Conservation (phyloP, 2,113 vertebrate species). For the Coracopsis vasa region DNA sequence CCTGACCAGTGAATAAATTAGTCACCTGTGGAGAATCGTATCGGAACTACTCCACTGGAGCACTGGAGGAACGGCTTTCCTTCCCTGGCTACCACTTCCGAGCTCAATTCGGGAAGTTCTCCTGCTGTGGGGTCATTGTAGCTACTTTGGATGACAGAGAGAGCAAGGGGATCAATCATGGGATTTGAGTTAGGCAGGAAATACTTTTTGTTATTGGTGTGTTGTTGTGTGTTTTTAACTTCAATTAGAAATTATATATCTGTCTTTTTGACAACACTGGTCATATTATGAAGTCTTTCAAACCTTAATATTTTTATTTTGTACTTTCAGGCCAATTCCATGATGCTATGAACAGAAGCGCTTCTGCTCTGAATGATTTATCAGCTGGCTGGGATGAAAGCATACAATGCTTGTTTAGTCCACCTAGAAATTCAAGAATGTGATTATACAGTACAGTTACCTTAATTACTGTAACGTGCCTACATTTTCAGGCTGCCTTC, state of each 20-base stretch:
- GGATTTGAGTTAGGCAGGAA: background rate
- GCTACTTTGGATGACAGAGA: background rate
- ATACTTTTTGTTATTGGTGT: background rate
- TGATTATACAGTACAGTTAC: constrained; percentile 72
- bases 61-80: background rate
- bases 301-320: background rate
- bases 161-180: background rate
- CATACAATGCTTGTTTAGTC: constrained; percentile 53
- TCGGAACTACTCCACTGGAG: background rate
- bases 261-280: background rate
- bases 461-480: constrained; percentile 89
- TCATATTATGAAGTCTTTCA: fast-evolving
- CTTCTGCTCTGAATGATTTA: constrained; percentile 19
- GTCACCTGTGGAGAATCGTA: background rate
- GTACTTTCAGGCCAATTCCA: constrained; percentile 30
- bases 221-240: background rate
- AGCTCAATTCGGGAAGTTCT: background rate
- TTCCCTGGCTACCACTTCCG: background rate
- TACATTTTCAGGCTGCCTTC: constrained; percentile 89
- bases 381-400: constrained; percentile 65
- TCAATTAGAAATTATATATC: background rate
- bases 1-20: background rate
- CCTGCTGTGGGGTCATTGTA: background rate
- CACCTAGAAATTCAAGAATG: constrained; percentile 71
- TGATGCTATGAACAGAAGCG: constrained; percentile 31